Evolutionary conservation across 2,888 invertebrate species (phyloP).

Genomic region (Andrena haemorrhoa): DNA sequence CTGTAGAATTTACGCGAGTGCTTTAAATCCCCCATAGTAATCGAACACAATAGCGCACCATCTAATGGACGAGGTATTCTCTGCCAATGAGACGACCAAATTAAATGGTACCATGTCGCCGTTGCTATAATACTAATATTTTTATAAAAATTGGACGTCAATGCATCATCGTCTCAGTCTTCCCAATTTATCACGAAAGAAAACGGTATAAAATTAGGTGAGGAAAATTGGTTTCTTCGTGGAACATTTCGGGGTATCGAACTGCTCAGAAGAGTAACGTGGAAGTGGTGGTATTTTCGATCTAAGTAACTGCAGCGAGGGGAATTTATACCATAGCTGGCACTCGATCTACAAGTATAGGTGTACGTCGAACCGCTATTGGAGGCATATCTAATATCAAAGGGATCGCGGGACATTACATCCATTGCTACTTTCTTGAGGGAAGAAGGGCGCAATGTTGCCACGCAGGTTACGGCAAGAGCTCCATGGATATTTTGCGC

Average conservation of each 20-base stretch:
- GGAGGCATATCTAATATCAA: constrained; percentile 60
- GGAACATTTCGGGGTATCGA: constrained; percentile 2
- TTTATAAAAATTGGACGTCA: not conserved
- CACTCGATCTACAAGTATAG: constrained; percentile 37
- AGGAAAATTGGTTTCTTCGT: not conserved
- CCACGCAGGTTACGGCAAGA: constrained; percentile 10
- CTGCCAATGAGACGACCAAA: constrained; percentile 35
- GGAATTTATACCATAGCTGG: constrained; percentile 52
- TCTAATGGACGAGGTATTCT: constrained; percentile 48
- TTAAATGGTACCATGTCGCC: constrained; percentile 35
- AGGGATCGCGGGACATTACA: constrained; percentile 35
- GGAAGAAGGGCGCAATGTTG: constrained; percentile 10
- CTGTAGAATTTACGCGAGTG: constrained; percentile 17
- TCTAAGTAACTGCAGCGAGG: constrained; percentile 21
- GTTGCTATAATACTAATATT: not conserved
- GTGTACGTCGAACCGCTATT: constrained; percentile 30
- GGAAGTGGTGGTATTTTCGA: constrained; percentile 32
- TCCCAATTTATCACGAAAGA: not conserved
- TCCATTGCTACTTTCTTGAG: constrained; percentile 25
- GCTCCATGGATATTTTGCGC: not conserved
- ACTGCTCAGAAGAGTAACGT: constrained; percentile 9
- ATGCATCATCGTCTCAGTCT: not conserved
- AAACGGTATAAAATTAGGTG: not conserved
- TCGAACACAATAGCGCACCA: constrained; percentile 48
- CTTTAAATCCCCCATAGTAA: constrained; percentile 56